Base-by-base conservation (phyloP, 2,888 invertebrate genomes). In the Anoplius nigerrimus region DNA sequence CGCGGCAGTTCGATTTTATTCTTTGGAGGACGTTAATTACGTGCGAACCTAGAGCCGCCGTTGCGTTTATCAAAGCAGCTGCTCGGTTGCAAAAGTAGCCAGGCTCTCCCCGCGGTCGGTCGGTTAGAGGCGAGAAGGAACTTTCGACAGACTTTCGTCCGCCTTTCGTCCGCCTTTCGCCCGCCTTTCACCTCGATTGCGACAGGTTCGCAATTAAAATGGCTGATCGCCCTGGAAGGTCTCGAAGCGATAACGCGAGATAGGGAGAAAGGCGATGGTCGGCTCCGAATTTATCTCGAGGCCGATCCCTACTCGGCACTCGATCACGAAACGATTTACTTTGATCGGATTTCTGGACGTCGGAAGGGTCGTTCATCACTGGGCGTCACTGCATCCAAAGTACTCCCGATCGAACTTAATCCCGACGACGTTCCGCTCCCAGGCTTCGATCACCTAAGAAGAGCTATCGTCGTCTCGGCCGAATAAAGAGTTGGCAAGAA, bases 21-120 rank as follows among this genome's bases (percentile, higher is more conserved):
- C 46, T 61, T 58, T 66, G 46, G 27, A 52, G 20, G 20, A 45
- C 46, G 66, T 69, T 66, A 69, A 72, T 74, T 69, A 69, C 58
- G 24, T 53, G 61, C 52, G 51, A 63, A 51, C 22, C n/a, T 16
- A 48, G n/a, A 16, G 18, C 48, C 48, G 48, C 48, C 48, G 48
- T 48, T 16, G 4, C 48, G 48, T 48, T 48, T 48, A 48, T 48
- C 48, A 48, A 16, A 48, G 48, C 48, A 48, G 16, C 48, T 16
- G 16, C 16, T 16, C 2, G 48, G 3, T 48, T 18, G n/a, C 5
- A 48, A 18, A 18, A 48, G 48, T 18, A 48, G 2, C 48, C 5
- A 13, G 11, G 5, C 48, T 15, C 48, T 48, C 8, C n/a, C 3
- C 13, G 48, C n/a, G 48, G 48, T 18, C 48, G 48, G 5, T 6